These are phyloP conservation scores for Pagrus major DNA, from an alignment of 2,113 vertebrate species.

Conservation along the genomic window DNA sequence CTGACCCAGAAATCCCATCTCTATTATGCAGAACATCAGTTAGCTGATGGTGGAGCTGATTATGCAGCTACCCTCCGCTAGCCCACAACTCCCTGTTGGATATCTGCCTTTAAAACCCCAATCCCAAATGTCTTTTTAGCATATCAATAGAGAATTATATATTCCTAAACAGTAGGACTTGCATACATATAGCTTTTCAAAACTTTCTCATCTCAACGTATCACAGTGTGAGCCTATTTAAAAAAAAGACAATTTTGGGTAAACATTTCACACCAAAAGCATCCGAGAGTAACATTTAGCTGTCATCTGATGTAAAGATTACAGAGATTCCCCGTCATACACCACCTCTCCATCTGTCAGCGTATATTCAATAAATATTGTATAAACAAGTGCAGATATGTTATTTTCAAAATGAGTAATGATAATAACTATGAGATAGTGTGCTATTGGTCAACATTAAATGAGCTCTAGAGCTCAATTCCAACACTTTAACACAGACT, in stretches of 20 bases:
- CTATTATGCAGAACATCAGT: conserved; percentile 83
- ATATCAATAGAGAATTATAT: conserved; percentile 82
- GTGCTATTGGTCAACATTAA: neutral
- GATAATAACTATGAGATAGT: neutral
- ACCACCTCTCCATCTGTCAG: conserved; percentile 26
- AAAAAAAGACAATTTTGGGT: conserved; percentile 35
- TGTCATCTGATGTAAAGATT: conserved; percentile 31
- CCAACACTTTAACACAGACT: neutral
- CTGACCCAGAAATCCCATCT: conserved; percentile 80
- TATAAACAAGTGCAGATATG: conserved; percentile 5
- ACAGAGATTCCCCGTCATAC: conserved; percentile 2
- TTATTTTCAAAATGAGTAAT: conserved; percentile 30
- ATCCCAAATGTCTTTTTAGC: conserved; percentile 83
- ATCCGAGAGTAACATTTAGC: conserved; percentile 30
- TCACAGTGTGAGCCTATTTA: conserved; percentile 50
- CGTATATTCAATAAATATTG: conserved; percentile 31
- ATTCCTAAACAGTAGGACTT: conserved; percentile 78
- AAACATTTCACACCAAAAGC: conserved; percentile 48
- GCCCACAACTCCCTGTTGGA: conserved; percentile 79
- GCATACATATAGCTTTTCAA: conserved; percentile 61
- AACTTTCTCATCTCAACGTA: conserved; percentile 62
- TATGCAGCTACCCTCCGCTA: conserved; percentile 79
- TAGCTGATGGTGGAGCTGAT: conserved; percentile 81
- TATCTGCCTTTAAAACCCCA: conserved; percentile 77
- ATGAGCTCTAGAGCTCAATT: neutral